phyloP scores from a whole-genome alignment of 2,888 invertebrate genomes.

The Eristalis pertinax region DNA sequence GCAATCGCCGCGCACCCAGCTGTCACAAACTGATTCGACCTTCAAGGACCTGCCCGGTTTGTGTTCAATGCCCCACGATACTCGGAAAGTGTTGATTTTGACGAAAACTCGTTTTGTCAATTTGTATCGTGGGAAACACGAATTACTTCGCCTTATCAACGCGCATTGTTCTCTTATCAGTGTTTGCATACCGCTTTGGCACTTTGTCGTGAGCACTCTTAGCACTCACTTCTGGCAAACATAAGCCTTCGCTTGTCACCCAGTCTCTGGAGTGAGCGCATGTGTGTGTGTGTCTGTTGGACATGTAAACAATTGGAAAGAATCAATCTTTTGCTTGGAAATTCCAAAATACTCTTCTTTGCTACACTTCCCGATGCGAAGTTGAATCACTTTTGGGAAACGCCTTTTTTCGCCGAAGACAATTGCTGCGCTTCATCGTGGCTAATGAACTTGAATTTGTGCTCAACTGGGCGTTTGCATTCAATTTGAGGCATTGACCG shows the following conservation, averaged over 20 bases:
- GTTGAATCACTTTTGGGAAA: not conserved
- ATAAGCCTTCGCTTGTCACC: not conserved
- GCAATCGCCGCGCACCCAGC: too few relatives aligned
- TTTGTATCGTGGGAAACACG: conserved; percentile 18
- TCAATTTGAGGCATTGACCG: not conserved
- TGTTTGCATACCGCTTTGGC: conserved; percentile 11
- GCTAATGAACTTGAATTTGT: not conserved
- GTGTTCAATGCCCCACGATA: not conserved
- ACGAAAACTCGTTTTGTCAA: not conserved
- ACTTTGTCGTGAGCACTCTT: conserved; percentile 1
- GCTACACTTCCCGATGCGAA: not conserved
- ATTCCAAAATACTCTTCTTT: not conserved
- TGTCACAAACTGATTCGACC: not conserved
- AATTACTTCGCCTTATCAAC: not conserved
- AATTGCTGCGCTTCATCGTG: not conserved
- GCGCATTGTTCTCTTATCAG: conserved; percentile 10
- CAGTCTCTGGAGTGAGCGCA: not conserved
- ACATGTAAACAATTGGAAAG: not conserved
- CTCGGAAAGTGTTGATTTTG: not conserved
- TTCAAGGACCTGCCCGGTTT: not conserved
- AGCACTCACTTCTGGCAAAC: conserved; percentile 9
- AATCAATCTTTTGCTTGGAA: not conserved
- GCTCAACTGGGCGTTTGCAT: not conserved
- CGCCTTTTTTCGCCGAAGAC: not conserved
- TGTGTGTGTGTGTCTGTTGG: not conserved